Conservation (phyloP, 2,113 vertebrate genomes). For the Sula dactylatra region DNA sequence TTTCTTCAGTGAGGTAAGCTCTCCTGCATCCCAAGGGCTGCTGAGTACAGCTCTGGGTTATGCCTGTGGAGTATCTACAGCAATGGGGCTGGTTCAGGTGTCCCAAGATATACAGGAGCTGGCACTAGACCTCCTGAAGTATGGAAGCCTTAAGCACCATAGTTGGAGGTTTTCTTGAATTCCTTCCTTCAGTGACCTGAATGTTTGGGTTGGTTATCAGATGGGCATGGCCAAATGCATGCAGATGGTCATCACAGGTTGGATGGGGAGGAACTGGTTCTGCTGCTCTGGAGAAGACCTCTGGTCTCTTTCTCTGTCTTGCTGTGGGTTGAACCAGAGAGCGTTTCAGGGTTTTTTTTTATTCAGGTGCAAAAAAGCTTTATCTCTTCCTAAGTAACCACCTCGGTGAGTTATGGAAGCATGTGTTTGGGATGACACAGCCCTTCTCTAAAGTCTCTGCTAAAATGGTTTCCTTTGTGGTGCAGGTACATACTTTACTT, state of each 20-base stretch:
- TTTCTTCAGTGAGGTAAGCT: not conserved
- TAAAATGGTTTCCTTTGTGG: not conserved
- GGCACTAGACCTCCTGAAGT: not conserved
- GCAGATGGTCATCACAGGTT: not conserved
- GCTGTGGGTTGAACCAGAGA: not conserved
- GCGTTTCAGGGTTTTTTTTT: not conserved
- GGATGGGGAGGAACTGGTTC: not conserved
- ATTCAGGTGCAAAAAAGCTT: not conserved
- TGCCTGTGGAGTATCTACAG: accelerated
- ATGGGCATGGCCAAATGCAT: not conserved
- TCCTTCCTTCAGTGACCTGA: not conserved
- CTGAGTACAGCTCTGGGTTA: not conserved
- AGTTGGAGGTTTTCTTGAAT: not conserved
- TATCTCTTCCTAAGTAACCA: not conserved
- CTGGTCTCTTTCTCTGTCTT: not conserved
- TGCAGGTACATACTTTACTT: not conserved
- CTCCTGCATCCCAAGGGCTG: not conserved
- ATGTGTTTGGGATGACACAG: not conserved
- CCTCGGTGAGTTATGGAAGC: accelerated
- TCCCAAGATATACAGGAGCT: not conserved
- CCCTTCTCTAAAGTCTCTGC: not conserved
- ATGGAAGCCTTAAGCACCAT: not conserved
- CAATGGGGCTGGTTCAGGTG: not conserved
- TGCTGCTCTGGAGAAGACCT: not conserved
- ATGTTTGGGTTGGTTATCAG: not conserved